Evolutionary conservation across 2,113 vertebrate genomes (phyloP).

Genomic region (Ardeotis arabs): DNA sequence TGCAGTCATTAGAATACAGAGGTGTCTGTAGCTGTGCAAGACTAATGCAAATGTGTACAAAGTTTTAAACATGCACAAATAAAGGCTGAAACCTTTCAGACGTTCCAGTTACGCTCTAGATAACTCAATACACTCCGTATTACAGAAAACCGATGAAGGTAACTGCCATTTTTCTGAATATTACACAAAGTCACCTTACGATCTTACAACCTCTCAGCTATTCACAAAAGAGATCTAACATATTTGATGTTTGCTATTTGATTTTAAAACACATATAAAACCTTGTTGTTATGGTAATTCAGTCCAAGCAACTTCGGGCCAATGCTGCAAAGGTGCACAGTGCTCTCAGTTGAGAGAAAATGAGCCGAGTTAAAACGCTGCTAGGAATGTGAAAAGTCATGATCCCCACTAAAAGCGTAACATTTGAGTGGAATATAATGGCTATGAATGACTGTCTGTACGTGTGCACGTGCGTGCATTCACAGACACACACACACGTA

Average conservation of each 20-base stretch:
- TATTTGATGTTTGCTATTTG: background rate
- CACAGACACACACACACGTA: background rate
- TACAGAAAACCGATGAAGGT: background rate
- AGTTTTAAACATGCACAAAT: conserved; percentile 49
- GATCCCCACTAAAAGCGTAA: background rate
- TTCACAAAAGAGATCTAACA: background rate
- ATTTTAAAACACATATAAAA: background rate
- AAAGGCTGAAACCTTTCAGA: conserved; percentile 22
- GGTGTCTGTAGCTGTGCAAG: conserved; percentile 66
- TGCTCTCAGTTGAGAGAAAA: conserved; percentile 11
- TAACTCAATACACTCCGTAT: background rate
- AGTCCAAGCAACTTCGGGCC: background rate
- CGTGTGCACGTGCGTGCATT: fast-evolving
- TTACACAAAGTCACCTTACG: background rate
- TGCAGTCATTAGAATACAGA: conserved; percentile 58
- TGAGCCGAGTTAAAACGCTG: background rate
- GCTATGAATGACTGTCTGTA: background rate
- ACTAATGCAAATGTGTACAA: conserved; percentile 55
- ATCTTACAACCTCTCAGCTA: background rate
- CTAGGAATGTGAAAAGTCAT: background rate
- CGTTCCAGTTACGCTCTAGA: conserved; percentile 9
- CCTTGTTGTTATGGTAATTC: background rate
- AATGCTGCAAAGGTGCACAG: conserved; percentile 9
- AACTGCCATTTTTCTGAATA: background rate
- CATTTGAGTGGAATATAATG: background rate